Evolutionary conservation across 2,888 invertebrate genomes (phyloP).

Genomic region (Drosophila greeni): DNA sequence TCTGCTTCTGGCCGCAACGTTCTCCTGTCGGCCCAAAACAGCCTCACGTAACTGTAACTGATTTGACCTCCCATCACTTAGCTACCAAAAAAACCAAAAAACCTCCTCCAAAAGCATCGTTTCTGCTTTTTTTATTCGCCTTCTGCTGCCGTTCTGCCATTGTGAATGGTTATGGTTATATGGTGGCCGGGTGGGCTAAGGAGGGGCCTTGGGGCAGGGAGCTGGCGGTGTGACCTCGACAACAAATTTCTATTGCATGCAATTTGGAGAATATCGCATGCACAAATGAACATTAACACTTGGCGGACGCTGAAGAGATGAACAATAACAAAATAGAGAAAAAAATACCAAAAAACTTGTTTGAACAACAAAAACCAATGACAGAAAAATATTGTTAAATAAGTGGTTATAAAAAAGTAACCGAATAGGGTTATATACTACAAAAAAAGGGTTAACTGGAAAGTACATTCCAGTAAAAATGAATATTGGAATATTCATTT

Average conservation of each 20-base stretch:
- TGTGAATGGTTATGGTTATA: constrained; percentile 39
- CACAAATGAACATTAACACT: constrained; percentile 72
- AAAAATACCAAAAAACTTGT: constrained; percentile 48
- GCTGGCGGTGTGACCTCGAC: constrained; percentile 47
- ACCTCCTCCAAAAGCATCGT: constrained; percentile 47
- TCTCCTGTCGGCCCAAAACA: constrained; percentile 34
- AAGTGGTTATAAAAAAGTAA: background rate
- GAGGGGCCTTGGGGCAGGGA: constrained; percentile 23
- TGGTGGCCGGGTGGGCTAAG: constrained; percentile 15
- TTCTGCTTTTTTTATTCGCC: constrained; percentile 24
- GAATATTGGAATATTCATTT: too few relatives aligned
- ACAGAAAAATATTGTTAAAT: constrained; percentile 43
- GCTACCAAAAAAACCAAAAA: constrained; percentile 38
- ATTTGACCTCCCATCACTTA: constrained; percentile 53
- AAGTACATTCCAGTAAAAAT: too few relatives aligned
- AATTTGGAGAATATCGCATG: constrained; percentile 56
- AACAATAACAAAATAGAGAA: constrained; percentile 23
- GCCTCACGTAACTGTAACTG: constrained; percentile 48
- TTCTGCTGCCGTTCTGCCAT: constrained; percentile 38
- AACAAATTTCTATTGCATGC: constrained; percentile 63
- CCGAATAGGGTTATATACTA: constrained; percentile 12
- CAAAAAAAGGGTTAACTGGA: background rate
- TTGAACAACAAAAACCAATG: constrained; percentile 44
- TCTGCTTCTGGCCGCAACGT: constrained; percentile 38
- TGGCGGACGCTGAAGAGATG: constrained; percentile 49